Conservation (phyloP, 2,888 invertebrate species). For the Stenchaetothrips biformis region DNA sequence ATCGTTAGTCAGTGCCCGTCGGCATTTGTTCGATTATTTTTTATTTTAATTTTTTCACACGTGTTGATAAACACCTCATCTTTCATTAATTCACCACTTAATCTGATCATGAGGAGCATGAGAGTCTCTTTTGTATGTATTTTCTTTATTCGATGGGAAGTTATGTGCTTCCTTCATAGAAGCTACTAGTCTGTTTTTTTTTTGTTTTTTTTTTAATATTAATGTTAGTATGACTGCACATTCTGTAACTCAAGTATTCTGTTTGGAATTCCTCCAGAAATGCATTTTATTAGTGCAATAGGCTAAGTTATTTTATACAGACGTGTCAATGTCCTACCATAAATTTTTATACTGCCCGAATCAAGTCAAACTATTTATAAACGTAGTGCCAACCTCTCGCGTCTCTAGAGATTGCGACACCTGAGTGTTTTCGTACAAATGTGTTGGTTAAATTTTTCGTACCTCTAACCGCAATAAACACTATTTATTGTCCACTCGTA, state of each 20-base stretch:
- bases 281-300: not conserved
- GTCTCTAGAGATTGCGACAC: not conserved
- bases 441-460: conserved; percentile 3
- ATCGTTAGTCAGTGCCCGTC: too few species aligned
- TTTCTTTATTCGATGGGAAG: not conserved
- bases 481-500: not conserved
- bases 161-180: not conserved
- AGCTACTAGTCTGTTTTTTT: not conserved
- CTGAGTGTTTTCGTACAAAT: conserved; percentile 21
- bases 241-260: not conserved
- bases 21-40: too few species aligned
- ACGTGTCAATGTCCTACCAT: not conserved
- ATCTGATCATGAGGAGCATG: not conserved
- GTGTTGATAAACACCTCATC: too few species aligned
- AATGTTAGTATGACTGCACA: not conserved
- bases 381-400: not conserved
- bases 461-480: conserved; percentile 3
- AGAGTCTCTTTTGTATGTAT: not conserved
- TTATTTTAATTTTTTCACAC: too few species aligned
- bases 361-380: not conserved
- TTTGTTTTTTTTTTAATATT: not conserved
- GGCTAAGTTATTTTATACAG: not conserved
- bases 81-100: not conserved
- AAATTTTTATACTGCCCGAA: not conserved
- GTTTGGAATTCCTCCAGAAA: not conserved